Evolutionary conservation across 1,140 invertebrate genomes (phyloP), one percentile per base, ranked within the genome.

Genomic region (Bombus polaris): DNA sequence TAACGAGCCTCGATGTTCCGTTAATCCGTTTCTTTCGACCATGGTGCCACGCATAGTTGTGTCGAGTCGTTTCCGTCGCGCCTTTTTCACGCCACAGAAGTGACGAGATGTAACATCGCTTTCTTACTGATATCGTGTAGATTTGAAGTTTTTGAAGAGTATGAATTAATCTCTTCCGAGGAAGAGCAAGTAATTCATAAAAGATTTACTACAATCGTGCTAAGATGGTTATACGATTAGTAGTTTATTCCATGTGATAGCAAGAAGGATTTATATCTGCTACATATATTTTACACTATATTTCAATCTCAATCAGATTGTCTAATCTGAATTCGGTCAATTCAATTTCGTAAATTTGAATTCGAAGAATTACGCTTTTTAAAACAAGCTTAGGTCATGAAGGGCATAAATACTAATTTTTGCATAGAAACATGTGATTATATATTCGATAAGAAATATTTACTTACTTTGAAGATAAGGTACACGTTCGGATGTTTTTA

Each of bases 1-100:
- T 85, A 85, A 85, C 72, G 83, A 85, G 78, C 76, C 37, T 53
- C 59, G 71, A 81, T 73, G 72, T 81, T 85, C 78, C 84, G 78
- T 85, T 85, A 85, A 85, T 66, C 75, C 42, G 47, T 66, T 66
- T 44, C 44, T 75, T 81, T 44, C 57, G 37, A 72, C 44, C 44
- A 35, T n/a, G 47, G 53, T 28, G 35, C 32, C 66, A 22, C 39
- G 18, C 47, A 12, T 42, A 44, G 76, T 42, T 39, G 18, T 53
- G 18, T 53, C 18, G 1, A 53, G 47, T 53, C 74, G 37, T 47
- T 44, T 59, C 44, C 82, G 37, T n/a, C 35, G 1, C 12, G 53
- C n/a, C 22, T n/a, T 53, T 66, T 83, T 66, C 3, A 28, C 18
- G 1, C 0, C 3, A 5, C 15, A 53, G 18, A 53, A 53, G 5